Conservation (phyloP, 2,888 invertebrate genomes). For the Heterodera filipjevi region DNA sequence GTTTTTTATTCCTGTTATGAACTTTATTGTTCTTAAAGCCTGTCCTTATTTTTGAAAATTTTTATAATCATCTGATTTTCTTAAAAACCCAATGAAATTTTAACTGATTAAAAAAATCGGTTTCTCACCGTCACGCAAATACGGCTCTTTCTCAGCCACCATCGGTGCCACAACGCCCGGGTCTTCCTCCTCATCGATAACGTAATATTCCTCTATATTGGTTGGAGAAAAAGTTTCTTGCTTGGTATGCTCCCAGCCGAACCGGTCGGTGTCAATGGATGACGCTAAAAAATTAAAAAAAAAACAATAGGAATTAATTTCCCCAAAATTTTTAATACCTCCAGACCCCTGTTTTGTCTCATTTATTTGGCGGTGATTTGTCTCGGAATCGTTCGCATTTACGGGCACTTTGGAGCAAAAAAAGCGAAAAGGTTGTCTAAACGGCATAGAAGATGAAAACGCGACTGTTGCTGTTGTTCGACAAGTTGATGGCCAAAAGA, state of each 20-base stretch:
- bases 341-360: not conserved
- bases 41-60: not conserved
- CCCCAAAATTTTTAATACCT: not conserved
- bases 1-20: too few species aligned
- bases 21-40: too few species aligned
- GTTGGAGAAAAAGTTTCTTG: not conserved
- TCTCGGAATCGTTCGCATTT: not conserved
- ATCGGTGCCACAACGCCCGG: slow-evolving; percentile 23
- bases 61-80: too few species aligned
- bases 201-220: slow-evolving; percentile 41
- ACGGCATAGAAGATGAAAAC: too few species aligned
- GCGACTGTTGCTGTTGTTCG: not conserved
- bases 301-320: not conserved
- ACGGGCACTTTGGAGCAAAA: not conserved
- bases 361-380: not conserved
- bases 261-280: not conserved
- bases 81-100: too few species aligned
- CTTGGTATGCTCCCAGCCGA: not conserved
- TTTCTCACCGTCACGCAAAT: not conserved
- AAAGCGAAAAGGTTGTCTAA: not conserved
- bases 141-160: slow-evolving; percentile 17
- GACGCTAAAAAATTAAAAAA: not conserved
- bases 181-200: slow-evolving; percentile 30
- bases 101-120: not conserved
- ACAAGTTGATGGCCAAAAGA: not conserved